A percentile compares a stretch with the other conserved stretches of the same genome.
These are phyloP conservation scores for Pipra filicauda DNA, from an alignment of 2,113 vertebrate species.

Conservation along the genomic window DNA sequence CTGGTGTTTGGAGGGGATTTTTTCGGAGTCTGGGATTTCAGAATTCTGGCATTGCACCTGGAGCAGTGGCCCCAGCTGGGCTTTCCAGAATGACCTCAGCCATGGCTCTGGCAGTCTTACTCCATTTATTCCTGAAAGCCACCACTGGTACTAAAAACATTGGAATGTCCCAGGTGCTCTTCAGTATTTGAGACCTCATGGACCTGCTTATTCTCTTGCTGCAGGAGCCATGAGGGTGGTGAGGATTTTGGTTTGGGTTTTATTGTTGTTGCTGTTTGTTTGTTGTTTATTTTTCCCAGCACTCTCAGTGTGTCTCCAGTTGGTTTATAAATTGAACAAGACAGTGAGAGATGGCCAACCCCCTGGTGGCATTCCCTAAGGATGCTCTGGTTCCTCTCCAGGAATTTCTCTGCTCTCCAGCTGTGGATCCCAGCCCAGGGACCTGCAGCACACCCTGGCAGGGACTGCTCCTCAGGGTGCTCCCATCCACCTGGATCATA, in stretches of 20 bases:
- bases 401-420: neutral
- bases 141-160: neutral
- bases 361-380: neutral
- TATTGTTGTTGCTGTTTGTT: neutral
- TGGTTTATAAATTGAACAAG: neutral
- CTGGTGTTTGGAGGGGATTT: neutral
- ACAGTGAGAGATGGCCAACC: neutral
- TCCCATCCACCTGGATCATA: neutral
- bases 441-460: neutral
- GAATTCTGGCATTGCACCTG: neutral
- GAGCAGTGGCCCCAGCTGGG: neutral
- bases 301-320: neutral
- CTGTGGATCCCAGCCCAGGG: neutral
- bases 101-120: neutral
- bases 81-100: neutral
- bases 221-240: neutral
- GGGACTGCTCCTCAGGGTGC: neutral
- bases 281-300: neutral
- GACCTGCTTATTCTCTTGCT: neutral
- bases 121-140: neutral
- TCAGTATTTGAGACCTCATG: neutral
- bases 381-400: neutral
- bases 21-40: neutral
- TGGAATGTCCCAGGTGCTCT: neutral
- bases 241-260: neutral